Conservation (phyloP, 2,113 vertebrate species). For the Marmota flaviventris region DNA sequence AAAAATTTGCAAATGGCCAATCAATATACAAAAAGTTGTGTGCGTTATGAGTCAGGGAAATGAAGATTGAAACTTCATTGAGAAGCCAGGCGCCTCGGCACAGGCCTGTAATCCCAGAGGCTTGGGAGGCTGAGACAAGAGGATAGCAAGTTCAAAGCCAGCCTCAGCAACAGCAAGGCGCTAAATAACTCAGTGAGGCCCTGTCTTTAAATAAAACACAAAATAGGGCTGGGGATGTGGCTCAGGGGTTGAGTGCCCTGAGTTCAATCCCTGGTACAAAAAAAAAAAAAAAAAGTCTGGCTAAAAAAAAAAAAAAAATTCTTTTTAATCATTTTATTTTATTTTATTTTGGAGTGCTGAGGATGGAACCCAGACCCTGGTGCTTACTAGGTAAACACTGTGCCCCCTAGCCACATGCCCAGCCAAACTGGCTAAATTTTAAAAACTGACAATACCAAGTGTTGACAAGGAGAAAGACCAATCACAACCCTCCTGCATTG, state of each 20-base stretch:
- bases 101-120: no score
- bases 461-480: accelerated
- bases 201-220: no score
- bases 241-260: no score
- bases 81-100: neutral
- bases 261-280: no score
- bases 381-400: neutral
- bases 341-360: neutral
- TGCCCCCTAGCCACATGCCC: neutral
- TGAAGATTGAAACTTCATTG: neutral
- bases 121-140: no score
- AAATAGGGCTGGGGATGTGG: no score
- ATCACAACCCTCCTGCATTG: accelerated
- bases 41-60: neutral
- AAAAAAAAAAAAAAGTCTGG: no score
- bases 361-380: neutral
- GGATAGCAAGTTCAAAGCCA: no score
- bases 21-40: neutral
- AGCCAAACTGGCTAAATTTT: neutral
- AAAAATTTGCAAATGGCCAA: neutral
- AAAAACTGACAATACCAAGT: neutral
- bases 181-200: no score
- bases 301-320: neutral
- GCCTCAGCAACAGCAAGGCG: no score
- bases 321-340: neutral